phyloP scores from a whole-genome alignment of 2,113 vertebrate genomes.

The Carettochelys insculpta region DNA sequence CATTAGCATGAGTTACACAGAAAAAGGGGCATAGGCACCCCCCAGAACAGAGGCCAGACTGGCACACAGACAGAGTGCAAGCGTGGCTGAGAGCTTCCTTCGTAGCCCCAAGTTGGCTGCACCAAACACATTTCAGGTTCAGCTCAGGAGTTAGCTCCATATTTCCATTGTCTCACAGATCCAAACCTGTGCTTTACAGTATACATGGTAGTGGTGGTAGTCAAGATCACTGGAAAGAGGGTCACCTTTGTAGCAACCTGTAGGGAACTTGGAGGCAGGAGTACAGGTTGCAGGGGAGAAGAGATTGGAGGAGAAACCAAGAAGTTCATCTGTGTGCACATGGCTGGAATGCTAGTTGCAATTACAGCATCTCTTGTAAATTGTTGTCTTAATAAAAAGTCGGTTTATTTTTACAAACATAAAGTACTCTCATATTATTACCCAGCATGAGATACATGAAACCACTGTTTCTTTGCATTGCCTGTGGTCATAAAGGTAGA shows the following conservation, averaged over 20 bases:
- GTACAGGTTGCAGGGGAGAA: neutral
- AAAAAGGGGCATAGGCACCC: no score
- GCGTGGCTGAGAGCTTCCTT: neutral
- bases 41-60: no score
- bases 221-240: neutral
- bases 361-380: neutral
- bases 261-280: neutral
- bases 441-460: neutral
- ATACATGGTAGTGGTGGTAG: neutral
- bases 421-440: neutral
- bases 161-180: neutral
- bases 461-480: neutral
- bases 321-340: neutral
- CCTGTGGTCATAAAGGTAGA: neutral
- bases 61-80: no score
- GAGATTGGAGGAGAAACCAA: neutral
- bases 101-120: fast-evolving
- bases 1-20: neutral
- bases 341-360: neutral
- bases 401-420: neutral
- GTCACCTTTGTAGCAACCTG: neutral
- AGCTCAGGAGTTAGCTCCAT: neutral
- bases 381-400: neutral
- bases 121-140: neutral
- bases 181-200: neutral